phyloP scores from a whole-genome alignment of 1,140 invertebrate genomes.

The Lethocerus indicus region DNA sequence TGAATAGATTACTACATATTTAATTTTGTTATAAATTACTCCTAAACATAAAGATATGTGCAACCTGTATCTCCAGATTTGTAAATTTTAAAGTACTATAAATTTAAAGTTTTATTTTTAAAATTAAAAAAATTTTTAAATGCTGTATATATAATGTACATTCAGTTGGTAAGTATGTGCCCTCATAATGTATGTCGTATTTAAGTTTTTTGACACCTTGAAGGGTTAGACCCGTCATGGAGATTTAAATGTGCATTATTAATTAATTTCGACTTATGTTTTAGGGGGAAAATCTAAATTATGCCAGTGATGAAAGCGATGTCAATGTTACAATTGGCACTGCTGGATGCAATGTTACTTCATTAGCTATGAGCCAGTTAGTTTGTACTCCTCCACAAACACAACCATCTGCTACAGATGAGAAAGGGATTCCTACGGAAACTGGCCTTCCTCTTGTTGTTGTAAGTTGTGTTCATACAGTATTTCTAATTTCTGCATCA shows the following conservation, averaged over 20 bases:
- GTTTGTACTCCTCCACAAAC: conserved; percentile 76
- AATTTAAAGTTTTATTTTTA: neutral
- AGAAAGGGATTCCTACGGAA: conserved; percentile 58
- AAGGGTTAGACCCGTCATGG: too few species aligned
- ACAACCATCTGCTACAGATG: conserved; percentile 73
- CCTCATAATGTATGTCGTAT: too few species aligned
- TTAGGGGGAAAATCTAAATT: conserved; percentile 71
- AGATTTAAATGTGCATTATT: neutral
- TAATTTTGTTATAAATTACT: neutral
- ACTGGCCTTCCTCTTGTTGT: conserved; percentile 70
- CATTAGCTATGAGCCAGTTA: conserved; percentile 69
- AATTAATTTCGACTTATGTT: conserved; percentile 11
- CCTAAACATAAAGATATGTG: too few species aligned
- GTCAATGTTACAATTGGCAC: conserved; percentile 85
- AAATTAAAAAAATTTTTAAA: neutral
- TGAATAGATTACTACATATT: neutral
- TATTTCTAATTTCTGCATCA: too few species aligned
- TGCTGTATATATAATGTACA: too few species aligned
- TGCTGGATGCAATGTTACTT: conserved; percentile 79
- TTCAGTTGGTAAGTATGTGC: too few species aligned
- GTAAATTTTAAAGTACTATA: neutral
- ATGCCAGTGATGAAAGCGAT: conserved; percentile 81
- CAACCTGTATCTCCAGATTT: too few species aligned
- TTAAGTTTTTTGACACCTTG: too few species aligned
- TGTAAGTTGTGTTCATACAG: conserved; percentile 39